Percentiles rank a stretch among this genome's conserved stretches.
These are phyloP conservation scores for Trimorus sp. DNA, from an alignment of 2,888 invertebrate genomes.

Conservation along the genomic window DNA sequence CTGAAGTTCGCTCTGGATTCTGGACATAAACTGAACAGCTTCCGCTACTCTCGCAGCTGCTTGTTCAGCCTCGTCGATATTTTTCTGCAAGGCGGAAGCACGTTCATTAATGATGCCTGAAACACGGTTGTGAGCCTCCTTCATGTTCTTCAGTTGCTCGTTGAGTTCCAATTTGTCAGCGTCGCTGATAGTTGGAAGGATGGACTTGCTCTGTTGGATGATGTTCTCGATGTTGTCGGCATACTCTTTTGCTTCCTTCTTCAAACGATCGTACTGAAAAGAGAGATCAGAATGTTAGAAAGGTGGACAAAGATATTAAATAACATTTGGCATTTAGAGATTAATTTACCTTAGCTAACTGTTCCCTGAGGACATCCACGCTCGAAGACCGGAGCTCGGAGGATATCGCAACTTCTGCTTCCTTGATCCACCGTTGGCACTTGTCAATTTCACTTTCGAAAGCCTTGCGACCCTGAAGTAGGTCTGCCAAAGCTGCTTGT, in stretches of 20 bases:
- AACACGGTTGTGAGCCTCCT: constrained; percentile 90
- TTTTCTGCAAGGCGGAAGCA: constrained; percentile 87
- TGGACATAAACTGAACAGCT: constrained; percentile 89
- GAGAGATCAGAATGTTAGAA: constrained; percentile 68
- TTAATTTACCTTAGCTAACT: constrained; percentile 86
- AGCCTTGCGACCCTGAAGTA: constrained; percentile 89
- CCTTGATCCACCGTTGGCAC: constrained; percentile 93
- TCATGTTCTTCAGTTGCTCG: constrained; percentile 89
- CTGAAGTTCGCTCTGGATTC: constrained; percentile 92
- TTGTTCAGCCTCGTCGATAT: constrained; percentile 91
- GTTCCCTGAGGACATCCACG: constrained; percentile 92
- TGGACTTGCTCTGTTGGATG: constrained; percentile 90
- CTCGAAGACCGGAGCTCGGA: constrained; percentile 91
- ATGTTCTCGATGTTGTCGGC: constrained; percentile 89
- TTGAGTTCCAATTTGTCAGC: constrained; percentile 92
- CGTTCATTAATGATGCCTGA: constrained; percentile 90
- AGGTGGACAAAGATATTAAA: not conserved
- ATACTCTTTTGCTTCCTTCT: constrained; percentile 88
- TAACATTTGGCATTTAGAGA: not conserved
- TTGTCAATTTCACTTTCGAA: constrained; percentile 92
- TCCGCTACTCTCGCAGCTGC: constrained; percentile 91
- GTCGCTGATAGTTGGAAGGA: constrained; percentile 90
- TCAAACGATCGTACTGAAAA: constrained; percentile 87
- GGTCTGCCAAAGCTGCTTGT: constrained; percentile 87
- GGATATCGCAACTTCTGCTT: constrained; percentile 93